Base-by-base conservation (phyloP, 2,888 invertebrate species). In the Pelosia muscerda region DNA sequence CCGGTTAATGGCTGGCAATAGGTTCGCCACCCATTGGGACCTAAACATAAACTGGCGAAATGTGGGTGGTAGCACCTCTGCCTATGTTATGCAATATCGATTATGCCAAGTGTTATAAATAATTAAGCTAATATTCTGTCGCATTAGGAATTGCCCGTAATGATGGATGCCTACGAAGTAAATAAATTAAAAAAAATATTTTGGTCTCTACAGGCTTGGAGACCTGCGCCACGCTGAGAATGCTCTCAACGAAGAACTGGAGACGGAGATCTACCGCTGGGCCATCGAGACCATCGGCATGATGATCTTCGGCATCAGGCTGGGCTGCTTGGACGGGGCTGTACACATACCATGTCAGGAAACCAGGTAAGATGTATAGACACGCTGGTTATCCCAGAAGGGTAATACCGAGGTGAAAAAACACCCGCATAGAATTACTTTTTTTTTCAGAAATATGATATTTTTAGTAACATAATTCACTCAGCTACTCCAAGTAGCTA, bases 191-290 rank as follows among this genome's bases (percentile, higher is more conserved):
- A 3, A 3, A 31, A 10, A 25, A 5, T 55, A 38, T 55, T 25
- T 55, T 38, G 26, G 22, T 23, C 1, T 64, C 23, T n/a, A 69
- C 72, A 94, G 94, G 68, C 73, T 94, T 42, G 90, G 89, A 15
- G 90, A 92, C 5, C 81, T 95, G 0, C 88, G 94, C 2, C 87
- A 89, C 61, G 86, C 87, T 2, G 93, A 90, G 53, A 93, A 94
- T 15, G 91, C 92, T 0, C 70, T 95, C 11, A 95, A 95, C 74
- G 94, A 94, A 15, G 93, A 94, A 59, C 34, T 94, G 54, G 91
- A 90, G 74, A 92, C 92, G 0, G 95, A 95, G 66, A 77, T 94
- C 26, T 92, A 92, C 81, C 86, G 94, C 2, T 95, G 94, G 94
- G 91, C 94, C 0, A 78, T 93, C 63, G 94, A 95, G 76, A 90